Conservation (phyloP, 2,113 vertebrate genomes). For the Crotophaga sulcirostris region DNA sequence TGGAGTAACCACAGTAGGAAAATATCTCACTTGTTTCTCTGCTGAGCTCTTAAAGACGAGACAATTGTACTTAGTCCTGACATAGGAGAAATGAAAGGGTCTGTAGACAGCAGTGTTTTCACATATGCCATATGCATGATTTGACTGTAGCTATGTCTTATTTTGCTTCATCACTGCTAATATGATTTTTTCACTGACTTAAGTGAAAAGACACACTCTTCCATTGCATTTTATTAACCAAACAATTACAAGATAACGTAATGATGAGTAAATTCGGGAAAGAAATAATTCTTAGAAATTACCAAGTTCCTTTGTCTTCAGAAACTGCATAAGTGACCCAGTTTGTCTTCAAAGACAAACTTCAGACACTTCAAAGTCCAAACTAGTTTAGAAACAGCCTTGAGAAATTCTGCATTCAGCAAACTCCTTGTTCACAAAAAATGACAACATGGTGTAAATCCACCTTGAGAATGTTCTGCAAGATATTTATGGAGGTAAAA, state of each 20-base stretch:
- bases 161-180: not conserved
- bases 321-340: not conserved
- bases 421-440: not conserved
- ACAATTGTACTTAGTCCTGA: not conserved
- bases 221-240: not conserved
- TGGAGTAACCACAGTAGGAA: not conserved
- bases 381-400: not conserved
- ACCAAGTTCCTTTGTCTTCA: not conserved
- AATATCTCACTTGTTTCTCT: not conserved
- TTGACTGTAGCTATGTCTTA: not conserved
- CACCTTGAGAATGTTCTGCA: not conserved
- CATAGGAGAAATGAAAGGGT: not conserved
- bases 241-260: not conserved
- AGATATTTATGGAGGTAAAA: not conserved
- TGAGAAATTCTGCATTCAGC: not conserved
- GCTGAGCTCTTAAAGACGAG: not conserved
- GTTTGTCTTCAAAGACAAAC: not conserved
- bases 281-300: not conserved
- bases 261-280: not conserved
- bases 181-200: not conserved
- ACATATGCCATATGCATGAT: not conserved
- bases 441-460: not conserved
- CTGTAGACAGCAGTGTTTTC: not conserved
- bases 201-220: not conserved
- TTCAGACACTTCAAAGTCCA: not conserved